Base-by-base conservation (phyloP, 2,888 invertebrate species). In the Tetrapedia diversipes region DNA sequence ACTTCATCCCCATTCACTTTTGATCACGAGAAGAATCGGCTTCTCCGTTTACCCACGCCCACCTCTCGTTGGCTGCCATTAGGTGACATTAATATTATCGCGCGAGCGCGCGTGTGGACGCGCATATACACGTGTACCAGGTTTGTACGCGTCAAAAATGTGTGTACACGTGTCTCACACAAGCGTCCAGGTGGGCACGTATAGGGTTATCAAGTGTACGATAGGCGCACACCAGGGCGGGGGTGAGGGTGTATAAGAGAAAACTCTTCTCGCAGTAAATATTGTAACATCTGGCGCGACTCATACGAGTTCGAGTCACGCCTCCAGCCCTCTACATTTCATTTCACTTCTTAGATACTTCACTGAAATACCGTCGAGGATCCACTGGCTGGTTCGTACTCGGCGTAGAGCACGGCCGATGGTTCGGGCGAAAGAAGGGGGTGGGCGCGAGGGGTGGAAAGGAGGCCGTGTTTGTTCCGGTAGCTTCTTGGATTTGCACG, bases 261-360 rank as follows among this genome's bases (percentile, higher is more conserved):
- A 61, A 61, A 72, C 68, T 79, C 81, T 81, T 68, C 75, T 78
- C 78, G 86, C 87, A 87, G 88, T 90, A 89, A 90, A 90, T 90
- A 90, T 88, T 88, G 90, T 86, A 90, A 88, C 90, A 90, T 89
- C 90, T 90, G 90, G 88, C 73, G 84, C 82, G 80, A 88, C 88
- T 89, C 87, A 86, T 89, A 88, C 86, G 86, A 80, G 85, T 87
- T 89, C 88, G 84, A 89, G 89, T 89, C 89, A 89, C 89, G 88
- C 86, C 83, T 86, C 85, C 81, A 72, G 82, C 86, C 82, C 80
- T 85, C 87, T 88, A 89, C 90, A 89, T 89, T 90, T 88, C 89
- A 90, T 89, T 89, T 88, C 81, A 85, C 85, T 87, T 88, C 84
- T 87, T 83, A 84, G 85, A 88, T 89, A 89, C 86, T 88, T 88